Evolutionary conservation across 2,797 vertebrate species (phyloP), one percentile per base, ranked within the genome.

Genomic region (Chelidonichthys spinosus): DNA sequence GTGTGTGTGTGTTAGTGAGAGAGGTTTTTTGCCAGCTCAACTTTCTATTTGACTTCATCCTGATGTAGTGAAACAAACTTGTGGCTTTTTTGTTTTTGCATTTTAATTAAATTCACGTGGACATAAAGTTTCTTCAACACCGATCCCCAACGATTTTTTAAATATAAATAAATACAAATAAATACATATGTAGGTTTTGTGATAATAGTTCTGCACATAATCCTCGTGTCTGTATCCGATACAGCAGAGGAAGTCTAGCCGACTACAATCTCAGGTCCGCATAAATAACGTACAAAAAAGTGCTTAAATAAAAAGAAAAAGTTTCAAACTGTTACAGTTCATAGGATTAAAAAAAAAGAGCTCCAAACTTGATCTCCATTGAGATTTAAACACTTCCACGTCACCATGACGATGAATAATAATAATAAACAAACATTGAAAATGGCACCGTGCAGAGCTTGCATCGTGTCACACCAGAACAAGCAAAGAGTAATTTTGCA

Each of bases 101-200:
- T 47, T 92, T 90, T 88, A 82, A 85, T 90, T 42, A 37, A 40
- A 9, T 64, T 63, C 33, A 37, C 50, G 42, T 74, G 42, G 6
- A 55, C 5, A 76, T 46, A 6, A 33, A 46, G 15, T 46, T 25
- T 58, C 8, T 69, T 70, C 18, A 72, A 69, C 68, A 79, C 42
- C 59, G 11, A 10, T 39, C 46, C 42, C 74, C 69, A 15, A n/a
- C 39, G 0, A 76, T 78, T 1, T 25, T 25, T 85, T 87, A 92
- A 91, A 93, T 91, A 91, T 18, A 72, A 92, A 92, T 90, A 90
- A 89, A 91, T 87, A 90, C 32, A 83, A 91, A 92, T 90, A 92
- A 92, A 91, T 91, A 92, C 49, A 73, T 18, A 50, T 25, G 25
- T 7, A 78, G n/a, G 32, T 58, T 25, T 25, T 52, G 14, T n/a